Base-by-base conservation (phyloP, 1,140 invertebrate species). In the Homalodisca vitripennis region DNA sequence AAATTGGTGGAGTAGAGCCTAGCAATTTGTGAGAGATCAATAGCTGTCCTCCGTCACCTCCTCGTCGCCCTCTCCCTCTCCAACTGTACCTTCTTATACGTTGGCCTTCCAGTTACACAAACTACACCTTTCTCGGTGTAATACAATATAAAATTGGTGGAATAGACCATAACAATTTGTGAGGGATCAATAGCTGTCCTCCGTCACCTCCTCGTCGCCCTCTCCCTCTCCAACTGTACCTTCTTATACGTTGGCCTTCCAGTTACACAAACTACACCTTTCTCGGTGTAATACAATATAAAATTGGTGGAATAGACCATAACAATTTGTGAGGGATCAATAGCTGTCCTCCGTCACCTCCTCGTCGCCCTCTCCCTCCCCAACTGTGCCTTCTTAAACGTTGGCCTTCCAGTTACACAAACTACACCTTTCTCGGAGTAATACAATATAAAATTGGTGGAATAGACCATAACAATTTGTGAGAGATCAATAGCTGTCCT, bases 11-110 rank as follows among this genome's bases (percentile, higher is more conserved):
- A 30, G 24, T 29, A 13, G 55, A 60, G 55, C 14, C 55, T 26
- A 60, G 55, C 55, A 60, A 60, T 60, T 60, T 60, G n/a, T n/a
- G 55, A 60, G 55, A 6, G 55, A 60, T 60, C 55, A 60, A 60
- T 60, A 60, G 55, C 14, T 60, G 2, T 41, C 17, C 34, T 41
- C 34, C 34, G 34, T 17, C 34, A 41, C 34, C 34, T 10, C 6
- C 6, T 6, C 34, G 34, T 17, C 17, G 34, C 6, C 34, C 17
- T 10, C 34, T 6, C 34, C 34, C 17, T n/a, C n/a, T n/a, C n/a
- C n/a, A n/a, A n/a, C n/a, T n/a, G n/a, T n/a, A n/a, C n/a, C n/a
- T n/a, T n/a, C n/a, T n/a, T n/a, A n/a, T n/a, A n/a, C n/a, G n/a
- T n/a, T n/a, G n/a, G n/a, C n/a, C n/a, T n/a, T n/a, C n/a, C n/a